Evolutionary conservation across 2,797 vertebrate genomes (phyloP), one percentile per base, ranked within the genome.

Genomic region (Carapus acus): DNA sequence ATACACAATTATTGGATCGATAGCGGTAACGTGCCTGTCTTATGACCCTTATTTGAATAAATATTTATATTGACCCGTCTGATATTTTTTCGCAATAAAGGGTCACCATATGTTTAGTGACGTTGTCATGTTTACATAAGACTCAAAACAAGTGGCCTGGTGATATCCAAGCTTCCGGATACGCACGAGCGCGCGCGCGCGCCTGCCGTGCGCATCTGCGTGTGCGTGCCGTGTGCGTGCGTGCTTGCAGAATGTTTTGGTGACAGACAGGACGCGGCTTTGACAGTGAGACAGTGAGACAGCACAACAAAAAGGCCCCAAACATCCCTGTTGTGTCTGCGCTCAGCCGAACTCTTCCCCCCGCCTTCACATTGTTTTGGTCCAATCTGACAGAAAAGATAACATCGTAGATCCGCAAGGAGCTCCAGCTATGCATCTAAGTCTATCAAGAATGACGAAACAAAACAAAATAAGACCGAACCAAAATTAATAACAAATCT

Each of bases 151-250:
- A 59, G 58, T 13, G 42, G 27, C 49, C 51, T 60, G 58, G 62
- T 66, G 54, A 71, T 70, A 41, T 46, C 66, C 65, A 48, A 63
- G 57, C 74, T 82, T 85, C 81, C 85, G 76, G 67, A 64, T 55
- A 58, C 58, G 67, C 80, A 74, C 70, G 73, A 71, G 48, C 65
- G 37, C 34, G n/a, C 34, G n/a, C 34, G n/a, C 34, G 62, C 57
- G 56, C 58, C n/a, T n/a, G n/a, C n/a, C n/a, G n/a, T n/a, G n/a
- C n/a, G n/a, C n/a, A n/a, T n/a, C n/a, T n/a, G 37, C 34, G n/a
- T 15, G n/a, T 15, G n/a, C 34, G 62, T 55, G 56, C 58, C 80
- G 73, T 69, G 73, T 71, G 48, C 65, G 37, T 15, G n/a, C 34
- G n/a, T 15, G n/a, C 34, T 62, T 55, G 56, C 58, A 27, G 53